Percentiles rank a stretch among this genome's conserved stretches.
These are phyloP conservation scores for Notospermus geniculatus DNA, from an alignment of 1,140 invertebrate genomes.

Conservation along the genomic window DNA sequence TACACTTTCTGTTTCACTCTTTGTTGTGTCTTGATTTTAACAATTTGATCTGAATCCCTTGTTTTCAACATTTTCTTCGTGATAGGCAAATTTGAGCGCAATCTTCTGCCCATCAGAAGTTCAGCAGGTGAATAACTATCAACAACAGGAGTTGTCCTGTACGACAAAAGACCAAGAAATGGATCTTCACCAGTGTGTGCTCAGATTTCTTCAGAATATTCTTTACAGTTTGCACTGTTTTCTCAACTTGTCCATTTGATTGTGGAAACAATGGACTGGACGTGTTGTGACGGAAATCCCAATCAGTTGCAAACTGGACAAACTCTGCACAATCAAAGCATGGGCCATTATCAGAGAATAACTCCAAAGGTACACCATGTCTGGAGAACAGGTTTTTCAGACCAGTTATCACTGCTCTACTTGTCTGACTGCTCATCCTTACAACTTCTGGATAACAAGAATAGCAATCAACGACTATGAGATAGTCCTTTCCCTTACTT, in stretches of 20 bases:
- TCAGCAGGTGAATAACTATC: conserved; percentile 21
- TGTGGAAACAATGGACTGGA: neutral
- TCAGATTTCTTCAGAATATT: conserved; percentile 19
- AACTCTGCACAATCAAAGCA: neutral
- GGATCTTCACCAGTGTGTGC: too few species aligned
- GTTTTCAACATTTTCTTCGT: neutral
- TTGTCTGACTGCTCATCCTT: too few species aligned
- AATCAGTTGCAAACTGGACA: too few species aligned
- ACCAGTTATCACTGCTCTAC: too few species aligned
- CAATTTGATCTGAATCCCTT: neutral
- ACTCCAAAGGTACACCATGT: neutral
- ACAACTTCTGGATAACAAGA: too few species aligned
- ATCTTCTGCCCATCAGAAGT: conserved; percentile 23
- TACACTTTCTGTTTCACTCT: neutral
- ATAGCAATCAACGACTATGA: too few species aligned
- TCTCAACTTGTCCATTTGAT: conserved; percentile 8
- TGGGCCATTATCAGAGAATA: conserved; percentile 1
- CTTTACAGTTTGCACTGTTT: too few species aligned
- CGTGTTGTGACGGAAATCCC: neutral
- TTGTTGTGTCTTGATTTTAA: neutral
- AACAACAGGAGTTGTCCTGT: conserved; percentile 16
- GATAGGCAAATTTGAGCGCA: conserved; percentile 11
- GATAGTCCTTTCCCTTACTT: too few species aligned
- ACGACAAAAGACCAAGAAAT: conserved; percentile 19
- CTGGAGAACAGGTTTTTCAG: neutral